phyloP scores from a whole-genome alignment of 2,113 vertebrate species.

The Muntiacus reevesi region DNA sequence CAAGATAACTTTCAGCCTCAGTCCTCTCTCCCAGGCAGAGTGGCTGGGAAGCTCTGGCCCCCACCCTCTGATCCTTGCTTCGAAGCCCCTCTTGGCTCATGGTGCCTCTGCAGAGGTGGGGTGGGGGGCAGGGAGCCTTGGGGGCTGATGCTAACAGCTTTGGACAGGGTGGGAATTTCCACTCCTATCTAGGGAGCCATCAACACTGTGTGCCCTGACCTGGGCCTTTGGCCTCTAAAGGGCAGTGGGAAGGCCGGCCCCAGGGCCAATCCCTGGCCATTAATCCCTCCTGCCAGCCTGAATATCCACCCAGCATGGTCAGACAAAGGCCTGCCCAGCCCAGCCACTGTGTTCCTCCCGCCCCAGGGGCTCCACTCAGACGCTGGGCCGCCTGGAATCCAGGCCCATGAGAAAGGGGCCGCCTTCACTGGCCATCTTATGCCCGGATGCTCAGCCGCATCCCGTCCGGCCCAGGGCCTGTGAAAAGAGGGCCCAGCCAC shows the following conservation, averaged over 20 bases:
- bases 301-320: slow-evolving; percentile 79
- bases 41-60: neutral
- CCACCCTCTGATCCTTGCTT: neutral
- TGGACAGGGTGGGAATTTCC: slow-evolving; percentile 98
- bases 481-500: slow-evolving; percentile 94
- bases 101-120: neutral
- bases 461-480: slow-evolving; percentile 98
- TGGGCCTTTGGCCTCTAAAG: slow-evolving; percentile 98
- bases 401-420: slow-evolving; percentile 90
- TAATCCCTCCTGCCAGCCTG: slow-evolving; percentile 93
- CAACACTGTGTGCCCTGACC: slow-evolving; percentile 90
- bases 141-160: slow-evolving; percentile 94
- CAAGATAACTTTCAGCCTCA: neutral
- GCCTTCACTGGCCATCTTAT: slow-evolving; percentile 89
- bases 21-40: neutral
- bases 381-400: slow-evolving; percentile 92
- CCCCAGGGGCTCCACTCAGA: slow-evolving; percentile 74
- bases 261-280: slow-evolving; percentile 88
- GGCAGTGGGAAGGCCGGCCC: slow-evolving; percentile 86
- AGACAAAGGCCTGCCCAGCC: slow-evolving; percentile 81
- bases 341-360: slow-evolving; percentile 69
- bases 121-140: slow-evolving; percentile 72
- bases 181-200: slow-evolving; percentile 89
- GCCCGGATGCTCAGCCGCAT: slow-evolving; percentile 95
- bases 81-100: neutral